A percentile compares a stretch with the other conserved stretches of the same genome.
Conservation (phyloP, 2,888 invertebrate species). For the Dryococelus australis region DNA sequence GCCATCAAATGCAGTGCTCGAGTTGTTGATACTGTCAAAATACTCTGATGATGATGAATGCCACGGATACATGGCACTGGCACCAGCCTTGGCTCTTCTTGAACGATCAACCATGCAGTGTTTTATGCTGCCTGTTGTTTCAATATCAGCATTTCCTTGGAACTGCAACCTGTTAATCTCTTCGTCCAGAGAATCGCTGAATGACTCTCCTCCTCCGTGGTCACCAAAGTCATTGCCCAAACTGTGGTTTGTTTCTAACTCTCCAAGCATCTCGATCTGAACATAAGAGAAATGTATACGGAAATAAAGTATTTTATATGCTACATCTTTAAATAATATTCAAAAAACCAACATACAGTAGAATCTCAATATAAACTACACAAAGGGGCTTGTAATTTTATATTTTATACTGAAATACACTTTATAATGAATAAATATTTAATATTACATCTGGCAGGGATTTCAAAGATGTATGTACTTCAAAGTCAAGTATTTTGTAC, state of each 20-base stretch:
- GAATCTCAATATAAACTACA: too few species aligned
- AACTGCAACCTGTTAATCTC: not conserved
- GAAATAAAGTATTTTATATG: too few species aligned
- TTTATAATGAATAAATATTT: too few species aligned
- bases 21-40: slow-evolving; percentile 74
- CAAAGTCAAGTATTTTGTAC: too few species aligned
- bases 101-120: not conserved
- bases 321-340: too few species aligned
- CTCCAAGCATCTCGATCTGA: not conserved
- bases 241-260: not conserved
- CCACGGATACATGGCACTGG: slow-evolving; percentile 31
- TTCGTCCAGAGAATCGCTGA: slow-evolving; percentile 5
- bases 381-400: too few species aligned
- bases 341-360: too few species aligned
- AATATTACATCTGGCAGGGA: too few species aligned
- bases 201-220: not conserved
- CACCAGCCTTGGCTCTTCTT: not conserved
- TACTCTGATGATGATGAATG: slow-evolving; percentile 56
- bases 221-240: not conserved
- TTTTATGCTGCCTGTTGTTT: too few species aligned
- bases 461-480: too few species aligned
- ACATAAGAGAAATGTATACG: not conserved
- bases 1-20: slow-evolving; percentile 48
- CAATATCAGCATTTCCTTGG: not conserved
- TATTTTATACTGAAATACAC: too few species aligned